Evolutionary conservation across 2,797 vertebrate genomes (phyloP).

Genomic region (Erpetoichthys calabaricus): DNA sequence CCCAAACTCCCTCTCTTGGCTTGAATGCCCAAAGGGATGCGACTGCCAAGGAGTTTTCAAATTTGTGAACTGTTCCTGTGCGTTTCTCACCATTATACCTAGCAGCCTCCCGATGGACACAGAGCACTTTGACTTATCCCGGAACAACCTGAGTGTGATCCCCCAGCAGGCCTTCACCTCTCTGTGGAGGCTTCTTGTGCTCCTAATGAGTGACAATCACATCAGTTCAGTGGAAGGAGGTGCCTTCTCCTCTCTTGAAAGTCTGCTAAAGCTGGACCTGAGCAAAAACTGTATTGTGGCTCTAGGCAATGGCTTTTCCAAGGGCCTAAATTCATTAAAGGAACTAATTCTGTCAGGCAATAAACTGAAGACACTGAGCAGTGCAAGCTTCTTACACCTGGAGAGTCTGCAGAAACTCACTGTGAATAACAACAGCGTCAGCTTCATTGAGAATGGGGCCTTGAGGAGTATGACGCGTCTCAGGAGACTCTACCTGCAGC

Average conservation of each 20-base stretch:
- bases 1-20: constrained; percentile 16
- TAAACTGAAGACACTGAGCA: constrained; percentile 33
- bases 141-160: constrained; percentile 43
- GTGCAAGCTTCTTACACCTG: constrained; percentile 43
- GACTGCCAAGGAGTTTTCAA: constrained; percentile 38
- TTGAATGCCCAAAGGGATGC: constrained; percentile 32
- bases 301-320: constrained; percentile 45
- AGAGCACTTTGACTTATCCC: constrained; percentile 54
- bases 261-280: constrained; percentile 57
- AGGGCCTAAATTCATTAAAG: constrained; percentile 39
- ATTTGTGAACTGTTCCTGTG: constrained; percentile 47
- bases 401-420: constrained; percentile 51
- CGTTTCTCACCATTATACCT: constrained; percentile 29
- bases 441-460: constrained; percentile 35
- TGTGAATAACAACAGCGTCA: constrained; percentile 49
- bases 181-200: constrained; percentile 41
- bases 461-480: constrained; percentile 50
- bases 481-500: constrained; percentile 46
- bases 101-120: constrained; percentile 31
- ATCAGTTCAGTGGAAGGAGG: constrained; percentile 39
- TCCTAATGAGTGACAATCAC: constrained; percentile 53
- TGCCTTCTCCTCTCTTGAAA: constrained; percentile 43
- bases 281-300: constrained; percentile 45
- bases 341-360: constrained; percentile 56
- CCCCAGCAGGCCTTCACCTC: constrained; percentile 26